Evolutionary conservation across 2,888 invertebrate genomes (phyloP), one percentile per base, ranked within the genome.

Genomic region (Marasmarcha lunaedactyla): DNA sequence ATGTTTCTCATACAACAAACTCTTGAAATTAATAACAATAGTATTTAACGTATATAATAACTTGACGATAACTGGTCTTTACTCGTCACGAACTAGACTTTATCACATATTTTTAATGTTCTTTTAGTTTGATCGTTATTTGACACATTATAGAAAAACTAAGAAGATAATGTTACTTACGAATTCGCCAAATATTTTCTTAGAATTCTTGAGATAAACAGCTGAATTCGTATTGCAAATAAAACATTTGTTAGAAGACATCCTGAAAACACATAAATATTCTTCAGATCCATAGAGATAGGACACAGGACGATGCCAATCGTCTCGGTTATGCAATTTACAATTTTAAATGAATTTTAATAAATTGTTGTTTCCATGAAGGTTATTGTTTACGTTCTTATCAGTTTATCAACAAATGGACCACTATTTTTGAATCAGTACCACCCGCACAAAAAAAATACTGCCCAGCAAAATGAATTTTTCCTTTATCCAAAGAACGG

Each of bases 191-290:
- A 72, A 72, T n/a, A 73, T 42, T 42, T 60, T 58, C 1, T 51
- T 50, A 25, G 57, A 52, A 40, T 57, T 59, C n/a, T 51, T 56
- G 1, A 52, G 33, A 0, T 56, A 45, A 0, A 54, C 36, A 1
- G 54, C 51, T 9, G 84, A 70, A 49, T 79, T 79, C 36, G 70
- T 79, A 55, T 87, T 86, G 62, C 91, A 91, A 35, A 90, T 79
- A 35, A 90, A 72, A 54, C 90, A 91, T 2, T 2, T 4, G 12
- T 34, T 12, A 40, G 69, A 71, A 44, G 57, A 65, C 70, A 77
- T 77, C 26, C 73, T 76, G 57, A 41, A 66, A 66, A 34, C 2
- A 13, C 5, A 6, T 11, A 30, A 12, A 34, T 14, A 13, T 34
- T 14, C 13, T 14, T 14, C 12, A n/a, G n/a, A n/a, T n/a, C n/a